Conservation (phyloP, 2,888 invertebrate species). For the Nomada fabriciana region DNA sequence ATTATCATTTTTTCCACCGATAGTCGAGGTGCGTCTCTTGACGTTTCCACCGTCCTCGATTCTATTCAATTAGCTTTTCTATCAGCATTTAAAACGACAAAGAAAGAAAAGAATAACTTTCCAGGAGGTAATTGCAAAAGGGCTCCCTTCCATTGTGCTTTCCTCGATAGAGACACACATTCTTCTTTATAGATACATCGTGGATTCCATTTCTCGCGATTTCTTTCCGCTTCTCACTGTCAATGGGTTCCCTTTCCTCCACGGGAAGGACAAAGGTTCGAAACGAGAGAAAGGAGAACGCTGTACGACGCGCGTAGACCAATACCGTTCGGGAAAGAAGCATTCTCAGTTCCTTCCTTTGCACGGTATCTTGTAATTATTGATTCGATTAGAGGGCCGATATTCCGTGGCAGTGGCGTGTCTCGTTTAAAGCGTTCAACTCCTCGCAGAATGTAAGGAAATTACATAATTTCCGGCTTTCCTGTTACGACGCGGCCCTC, state of each 20-base stretch:
- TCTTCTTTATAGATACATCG: background rate
- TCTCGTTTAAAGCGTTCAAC: slow-evolving; percentile 49
- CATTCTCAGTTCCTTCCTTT: slow-evolving; percentile 36
- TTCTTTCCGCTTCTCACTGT: background rate
- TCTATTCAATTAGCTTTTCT: background rate
- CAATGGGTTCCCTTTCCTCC: background rate
- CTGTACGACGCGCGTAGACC: background rate
- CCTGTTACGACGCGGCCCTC: slow-evolving; percentile 38
- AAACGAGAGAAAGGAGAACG: background rate
- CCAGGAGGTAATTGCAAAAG: background rate
- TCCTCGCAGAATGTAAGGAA: slow-evolving; percentile 75
- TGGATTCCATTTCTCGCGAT: background rate
- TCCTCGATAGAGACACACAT: background rate
- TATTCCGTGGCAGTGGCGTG: slow-evolving; percentile 54
- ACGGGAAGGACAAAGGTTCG: background rate
- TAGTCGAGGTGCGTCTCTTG: background rate
- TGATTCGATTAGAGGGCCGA: slow-evolving; percentile 73
- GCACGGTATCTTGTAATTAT: slow-evolving; percentile 64
- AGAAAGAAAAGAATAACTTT: background rate
- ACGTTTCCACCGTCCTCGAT: background rate
- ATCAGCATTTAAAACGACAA: background rate
- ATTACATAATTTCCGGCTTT: slow-evolving; percentile 80
- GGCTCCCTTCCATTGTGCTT: background rate
- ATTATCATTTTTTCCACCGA: background rate
- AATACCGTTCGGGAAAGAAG: background rate